Evolutionary conservation across 2,888 invertebrate genomes (phyloP).

Genomic region (Malacosoma neustria): DNA sequence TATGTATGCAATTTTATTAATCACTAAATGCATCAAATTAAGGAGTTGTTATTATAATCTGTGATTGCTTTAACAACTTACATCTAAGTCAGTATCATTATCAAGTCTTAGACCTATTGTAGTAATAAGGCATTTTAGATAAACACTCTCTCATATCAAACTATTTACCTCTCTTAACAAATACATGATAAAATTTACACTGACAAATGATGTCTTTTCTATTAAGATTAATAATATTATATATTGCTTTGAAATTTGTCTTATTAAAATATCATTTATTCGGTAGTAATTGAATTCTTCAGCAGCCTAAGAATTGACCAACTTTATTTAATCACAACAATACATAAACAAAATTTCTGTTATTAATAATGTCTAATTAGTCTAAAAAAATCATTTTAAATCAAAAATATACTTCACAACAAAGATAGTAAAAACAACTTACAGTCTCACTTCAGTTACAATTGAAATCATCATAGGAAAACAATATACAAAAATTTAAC

Average conservation of each 20-base stretch:
- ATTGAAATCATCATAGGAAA: background rate
- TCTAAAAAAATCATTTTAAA: too few relatives aligned
- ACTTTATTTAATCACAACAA: conserved; percentile 18
- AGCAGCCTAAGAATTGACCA: conserved; percentile 65
- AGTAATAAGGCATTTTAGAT: conserved; percentile 73
- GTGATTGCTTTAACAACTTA: conserved; percentile 54
- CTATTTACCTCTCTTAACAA: conserved; percentile 65
- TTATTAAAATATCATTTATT: conserved; percentile 45
- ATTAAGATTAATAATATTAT: conserved; percentile 40
- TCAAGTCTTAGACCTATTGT: conserved; percentile 68
- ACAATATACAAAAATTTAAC: background rate
- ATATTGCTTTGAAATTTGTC: conserved; percentile 56
- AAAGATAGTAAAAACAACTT: background rate
- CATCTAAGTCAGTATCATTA: conserved; percentile 69
- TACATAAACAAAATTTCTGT: background rate
- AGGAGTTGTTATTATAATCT: conserved; percentile 51
- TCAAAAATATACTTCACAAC: background rate
- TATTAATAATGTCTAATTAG: background rate
- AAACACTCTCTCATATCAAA: conserved; percentile 71
- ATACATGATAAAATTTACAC: conserved; percentile 57
- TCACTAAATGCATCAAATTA: conserved; percentile 74
- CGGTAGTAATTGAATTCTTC: conserved; percentile 54
- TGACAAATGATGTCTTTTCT: conserved; percentile 45
- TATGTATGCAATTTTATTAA: conserved; percentile 73
- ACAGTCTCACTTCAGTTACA: background rate